A percentile compares a stretch with the other conserved stretches of the same genome.
Evolutionary conservation across 2,888 invertebrate species (phyloP).

Genomic region (Aphrophora alni): DNA sequence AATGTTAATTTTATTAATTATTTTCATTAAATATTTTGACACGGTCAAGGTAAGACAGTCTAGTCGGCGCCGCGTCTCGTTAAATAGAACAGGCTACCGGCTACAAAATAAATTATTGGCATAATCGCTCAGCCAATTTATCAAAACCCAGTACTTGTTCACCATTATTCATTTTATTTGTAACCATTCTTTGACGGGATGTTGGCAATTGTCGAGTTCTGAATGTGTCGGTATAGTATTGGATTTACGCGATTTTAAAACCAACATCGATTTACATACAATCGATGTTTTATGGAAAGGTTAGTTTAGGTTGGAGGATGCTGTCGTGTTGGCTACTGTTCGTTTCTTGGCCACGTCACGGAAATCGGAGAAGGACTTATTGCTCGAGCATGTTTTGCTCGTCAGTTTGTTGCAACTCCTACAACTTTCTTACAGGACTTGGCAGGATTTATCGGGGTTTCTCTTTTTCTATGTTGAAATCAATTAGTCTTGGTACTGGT

Average conservation of each 20-base stretch:
- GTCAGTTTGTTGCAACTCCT: background rate
- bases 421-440: background rate
- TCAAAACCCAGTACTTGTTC: background rate
- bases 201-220: background rate
- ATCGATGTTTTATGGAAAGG: background rate
- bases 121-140: background rate
- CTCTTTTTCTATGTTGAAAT: background rate
- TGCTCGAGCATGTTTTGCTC: background rate
- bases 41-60: background rate
- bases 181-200: background rate
- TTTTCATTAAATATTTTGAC: conserved; percentile 2
- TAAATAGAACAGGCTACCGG: conserved; percentile 6
- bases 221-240: too few relatives aligned
- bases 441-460: background rate
- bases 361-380: background rate
- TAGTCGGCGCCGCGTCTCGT: background rate
- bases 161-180: background rate
- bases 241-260: background rate
- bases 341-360: background rate
- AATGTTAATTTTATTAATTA: background rate
- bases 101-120: background rate
- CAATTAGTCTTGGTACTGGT: background rate
- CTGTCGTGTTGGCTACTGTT: background rate
- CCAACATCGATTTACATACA: background rate
- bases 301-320: too few relatives aligned